phyloP scores from a whole-genome alignment of 2,888 invertebrate species.

The Tinea trinotella region DNA sequence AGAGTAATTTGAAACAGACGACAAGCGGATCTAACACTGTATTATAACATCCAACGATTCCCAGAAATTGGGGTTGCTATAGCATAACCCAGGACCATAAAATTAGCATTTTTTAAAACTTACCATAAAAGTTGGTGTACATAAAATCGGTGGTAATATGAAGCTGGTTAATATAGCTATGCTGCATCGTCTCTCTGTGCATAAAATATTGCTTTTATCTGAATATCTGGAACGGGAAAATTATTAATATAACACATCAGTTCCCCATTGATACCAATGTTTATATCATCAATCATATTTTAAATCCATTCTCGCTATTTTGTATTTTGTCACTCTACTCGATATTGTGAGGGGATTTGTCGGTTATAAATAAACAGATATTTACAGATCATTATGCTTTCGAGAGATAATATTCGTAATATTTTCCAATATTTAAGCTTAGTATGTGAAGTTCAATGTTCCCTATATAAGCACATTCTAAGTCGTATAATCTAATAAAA shows the following conservation, averaged over 20 bases:
- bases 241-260: neutral
- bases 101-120: constrained; percentile 25
- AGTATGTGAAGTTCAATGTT: neutral
- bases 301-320: neutral
- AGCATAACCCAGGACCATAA: neutral
- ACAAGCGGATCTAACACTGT: too few relatives aligned
- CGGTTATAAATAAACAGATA: neutral
- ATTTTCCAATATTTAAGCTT: neutral
- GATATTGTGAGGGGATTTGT: neutral
- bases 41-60: too few relatives aligned
- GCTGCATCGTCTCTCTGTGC: constrained; percentile 83
- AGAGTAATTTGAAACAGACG: too few relatives aligned
- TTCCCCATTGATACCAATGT: neutral
- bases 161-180: constrained; percentile 84
- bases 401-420: neutral
- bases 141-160: constrained; percentile 82
- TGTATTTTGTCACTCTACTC: neutral
- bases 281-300: neutral
- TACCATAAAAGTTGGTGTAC: constrained; percentile 86
- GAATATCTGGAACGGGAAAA: constrained; percentile 78
- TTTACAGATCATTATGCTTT: too few relatives aligned
- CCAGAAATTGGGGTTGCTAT: too few relatives aligned
- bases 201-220: constrained; percentile 80
- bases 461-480: too few relatives aligned
- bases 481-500: too few relatives aligned